These are phyloP conservation scores for Orcinus orca DNA, from an alignment of 2,113 vertebrate genomes.

Conservation along the genomic window DNA sequence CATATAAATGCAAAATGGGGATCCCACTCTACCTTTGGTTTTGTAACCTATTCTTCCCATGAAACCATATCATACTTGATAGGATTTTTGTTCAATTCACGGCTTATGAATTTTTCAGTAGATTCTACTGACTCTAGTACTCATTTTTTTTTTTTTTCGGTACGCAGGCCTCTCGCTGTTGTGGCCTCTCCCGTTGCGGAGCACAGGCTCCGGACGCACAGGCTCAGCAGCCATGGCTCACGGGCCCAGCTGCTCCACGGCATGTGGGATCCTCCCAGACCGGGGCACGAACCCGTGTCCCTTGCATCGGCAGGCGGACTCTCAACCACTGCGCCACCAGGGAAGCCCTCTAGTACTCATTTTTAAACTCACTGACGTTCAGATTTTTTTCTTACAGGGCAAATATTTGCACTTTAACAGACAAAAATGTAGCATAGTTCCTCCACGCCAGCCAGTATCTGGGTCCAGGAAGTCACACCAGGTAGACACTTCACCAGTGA, in stretches of 20 bases:
- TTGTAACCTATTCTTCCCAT: background rate
- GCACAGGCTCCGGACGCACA: too few species aligned
- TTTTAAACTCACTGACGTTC: background rate
- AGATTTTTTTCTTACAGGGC: background rate
- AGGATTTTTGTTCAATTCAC: background rate
- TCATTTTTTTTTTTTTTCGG: background rate
- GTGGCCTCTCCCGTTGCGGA: too few species aligned
- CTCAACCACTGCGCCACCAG: too few species aligned
- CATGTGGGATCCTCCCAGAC: too few species aligned
- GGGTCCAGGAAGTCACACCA: background rate
- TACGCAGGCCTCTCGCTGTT: too few species aligned
- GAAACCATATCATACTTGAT: background rate
- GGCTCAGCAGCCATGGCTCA: too few species aligned
- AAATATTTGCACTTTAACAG: background rate
- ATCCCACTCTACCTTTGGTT: background rate
- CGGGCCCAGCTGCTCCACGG: too few species aligned
- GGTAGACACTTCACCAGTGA: background rate
- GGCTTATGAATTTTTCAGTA: background rate
- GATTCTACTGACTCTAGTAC: background rate
- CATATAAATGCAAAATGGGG: background rate
- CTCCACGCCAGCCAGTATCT: background rate
- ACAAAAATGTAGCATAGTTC: background rate
- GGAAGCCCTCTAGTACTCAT: background rate
- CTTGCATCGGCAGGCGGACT: too few species aligned
- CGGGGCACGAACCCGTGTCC: too few species aligned